Conservation (phyloP, 2,888 invertebrate species). For the Acanthosepion lycidas region DNA sequence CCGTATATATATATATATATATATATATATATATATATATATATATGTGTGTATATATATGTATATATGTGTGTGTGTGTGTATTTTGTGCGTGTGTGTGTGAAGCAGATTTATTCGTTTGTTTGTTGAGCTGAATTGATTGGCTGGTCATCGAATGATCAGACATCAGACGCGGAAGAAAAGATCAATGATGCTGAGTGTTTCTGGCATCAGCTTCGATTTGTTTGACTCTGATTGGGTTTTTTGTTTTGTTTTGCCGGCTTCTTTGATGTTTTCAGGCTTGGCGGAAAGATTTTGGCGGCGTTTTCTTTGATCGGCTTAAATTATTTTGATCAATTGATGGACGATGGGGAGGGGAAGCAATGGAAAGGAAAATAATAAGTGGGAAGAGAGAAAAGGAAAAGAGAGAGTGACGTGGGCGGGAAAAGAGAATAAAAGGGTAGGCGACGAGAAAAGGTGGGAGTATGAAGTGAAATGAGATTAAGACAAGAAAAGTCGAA, state of each 20-base stretch:
- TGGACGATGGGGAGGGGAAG: neutral
- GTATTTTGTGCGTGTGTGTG: no score
- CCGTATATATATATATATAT: no score
- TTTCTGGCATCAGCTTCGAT: slow-evolving; percentile 8
- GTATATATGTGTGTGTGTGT: neutral
- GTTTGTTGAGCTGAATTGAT: neutral
- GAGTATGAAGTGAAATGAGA: neutral
- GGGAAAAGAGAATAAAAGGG: neutral
- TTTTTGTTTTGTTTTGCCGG: neutral
- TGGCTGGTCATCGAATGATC: neutral
- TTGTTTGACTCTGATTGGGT: neutral
- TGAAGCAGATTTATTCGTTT: neutral
- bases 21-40: no score
- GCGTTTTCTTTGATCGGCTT: neutral
- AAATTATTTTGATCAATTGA: slow-evolving; percentile 42
- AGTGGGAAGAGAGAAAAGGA: neutral
- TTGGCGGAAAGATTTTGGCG: neutral
- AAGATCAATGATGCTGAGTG: neutral
- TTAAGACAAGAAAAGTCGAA: neutral
- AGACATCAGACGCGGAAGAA: neutral
- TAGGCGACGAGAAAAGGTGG: neutral
- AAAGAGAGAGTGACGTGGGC: neutral
- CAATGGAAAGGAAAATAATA: neutral
- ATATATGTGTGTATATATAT: neutral
- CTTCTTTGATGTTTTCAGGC: neutral